Base-by-base conservation (phyloP, 2,888 invertebrate species). In the Cryptophagus acutangulus region DNA sequence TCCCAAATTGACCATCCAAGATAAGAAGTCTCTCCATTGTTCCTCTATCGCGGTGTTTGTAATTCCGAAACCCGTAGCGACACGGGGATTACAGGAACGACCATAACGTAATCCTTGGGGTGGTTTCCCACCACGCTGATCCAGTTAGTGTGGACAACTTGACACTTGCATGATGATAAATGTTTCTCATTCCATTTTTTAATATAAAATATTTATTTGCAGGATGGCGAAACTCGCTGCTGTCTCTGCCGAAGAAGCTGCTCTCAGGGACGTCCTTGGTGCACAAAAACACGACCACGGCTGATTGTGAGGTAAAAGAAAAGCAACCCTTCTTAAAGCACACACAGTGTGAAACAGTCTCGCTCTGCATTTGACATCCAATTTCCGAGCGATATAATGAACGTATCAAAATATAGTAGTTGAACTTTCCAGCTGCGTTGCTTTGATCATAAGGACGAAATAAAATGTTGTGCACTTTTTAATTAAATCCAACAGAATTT, bases 201-300 rank as follows among this genome's bases (percentile, higher is more conserved):
- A n/a, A 20, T 20, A 20, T 20, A 20, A 20, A 20, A 33, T 16
- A n/a, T n/a, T n/a, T n/a, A n/a, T n/a, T 75, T 74, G 12, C 73
- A 85, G 85, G 81, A 81, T 85, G 84, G 84, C 76, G 76, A 60
- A 83, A 83, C 56, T 81, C 84, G 12, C 71, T 85, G 56, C 68
- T 84, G 51, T 78, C 84, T 36, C 71, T 85, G 61, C 82, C 84
- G 50, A 83, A 81, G 67, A 79, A 80, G 79, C 76, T 84, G 59
- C 71, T 61, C 4, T 51, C 75, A 51, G 66, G 69, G 40, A 62
- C 71, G 47, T 75, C 76, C 64, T 70, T 75, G 53, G 76, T 67
- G 57, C 65, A 67, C 58, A 52, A 63, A 53, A 65, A 57, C 51
- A 55, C 62, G 54, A 61, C 55, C 45, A 52, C 61, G 62, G 62